Base-by-base conservation (phyloP, 2,888 invertebrate species). In the Caenorhabditis doughertyi region DNA sequence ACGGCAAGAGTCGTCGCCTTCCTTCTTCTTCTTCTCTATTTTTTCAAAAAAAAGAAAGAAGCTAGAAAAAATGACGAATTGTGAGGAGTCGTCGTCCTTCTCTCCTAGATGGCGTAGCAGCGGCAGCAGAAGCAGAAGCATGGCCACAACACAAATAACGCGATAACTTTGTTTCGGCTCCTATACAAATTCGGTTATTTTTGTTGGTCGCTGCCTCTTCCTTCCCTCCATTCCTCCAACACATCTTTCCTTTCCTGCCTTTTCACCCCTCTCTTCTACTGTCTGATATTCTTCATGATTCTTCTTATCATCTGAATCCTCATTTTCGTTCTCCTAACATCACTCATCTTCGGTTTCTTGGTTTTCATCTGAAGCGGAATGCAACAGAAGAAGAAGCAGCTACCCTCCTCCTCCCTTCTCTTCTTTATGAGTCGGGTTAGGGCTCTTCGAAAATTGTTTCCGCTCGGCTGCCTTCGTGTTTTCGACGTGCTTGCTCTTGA, bases 141-240 rank as follows among this genome's bases (percentile, higher is more conserved):
- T 39, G 80, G 70, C 68, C 76, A 72, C 72, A 72, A 71, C 77
- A 67, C 72, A 79, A 79, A 83, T 79, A 83, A 83, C 73, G 77
- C 74, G 79, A 79, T 81, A 81, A 81, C 81, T 81, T 81, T 81
- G 81, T 81, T 81, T 81, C 81, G 81, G 80, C 80, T 79, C 79
- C 79, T 79, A 72, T 79, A 79, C 79, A 79, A 79, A 79, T 72
- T 72, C 29, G 72, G 79, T 79, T 79, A 79, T 79, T 72, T 79
- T 79, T 79, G 70, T 76, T 77, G 68, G 77, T 68, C 77, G 60
- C n/a, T 29, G 18, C 53, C 23, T 16, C 32, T 29, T 32, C 58
- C 8, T 65, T 35, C 42, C 42, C 49, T 58, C 27, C 55, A 18
- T 29, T 49, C 47, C n/a, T 64, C 39, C 62, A 32, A 18, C 53